A percentile compares a stretch with the other conserved stretches of the same genome.
Conservation (phyloP, 2,888 invertebrate species). For the Machimus atricapillus region DNA sequence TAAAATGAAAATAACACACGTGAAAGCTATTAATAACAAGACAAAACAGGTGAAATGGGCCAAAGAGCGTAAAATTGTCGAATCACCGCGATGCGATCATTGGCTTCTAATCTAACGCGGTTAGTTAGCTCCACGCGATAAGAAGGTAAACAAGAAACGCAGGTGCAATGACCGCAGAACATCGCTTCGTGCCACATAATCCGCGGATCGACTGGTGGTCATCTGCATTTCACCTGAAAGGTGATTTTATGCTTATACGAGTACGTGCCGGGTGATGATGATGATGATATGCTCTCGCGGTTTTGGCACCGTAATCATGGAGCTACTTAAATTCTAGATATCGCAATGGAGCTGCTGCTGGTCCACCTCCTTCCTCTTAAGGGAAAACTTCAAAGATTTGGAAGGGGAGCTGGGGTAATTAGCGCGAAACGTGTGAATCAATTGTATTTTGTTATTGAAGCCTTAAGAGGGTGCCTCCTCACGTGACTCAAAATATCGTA, state of each 20-base stretch:
- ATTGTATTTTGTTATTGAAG: neutral
- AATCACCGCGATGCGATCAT: neutral
- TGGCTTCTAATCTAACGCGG: neutral
- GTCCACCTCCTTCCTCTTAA: neutral
- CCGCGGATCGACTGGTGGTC: neutral
- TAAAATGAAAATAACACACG: neutral
- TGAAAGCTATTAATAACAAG: neutral
- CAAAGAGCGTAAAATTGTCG: neutral
- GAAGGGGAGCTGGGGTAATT: neutral
- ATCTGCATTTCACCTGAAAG: neutral
- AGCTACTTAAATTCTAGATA: neutral
- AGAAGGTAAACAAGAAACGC: neutral
- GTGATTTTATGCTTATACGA: neutral
- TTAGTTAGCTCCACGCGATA: neutral
- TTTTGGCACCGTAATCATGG: neutral
- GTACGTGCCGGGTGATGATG: neutral
- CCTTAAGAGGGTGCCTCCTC: neutral
- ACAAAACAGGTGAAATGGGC: neutral
- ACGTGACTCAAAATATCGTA: neutral
- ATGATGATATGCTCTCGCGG: neutral
- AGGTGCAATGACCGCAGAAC: neutral
- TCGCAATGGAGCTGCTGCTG: neutral
- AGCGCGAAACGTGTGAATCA: neutral
- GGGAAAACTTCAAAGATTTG: neutral
- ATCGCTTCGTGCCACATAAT: neutral